phyloP scores from a whole-genome alignment of 2,113 vertebrate species.

The Dolichotis patagonum region DNA sequence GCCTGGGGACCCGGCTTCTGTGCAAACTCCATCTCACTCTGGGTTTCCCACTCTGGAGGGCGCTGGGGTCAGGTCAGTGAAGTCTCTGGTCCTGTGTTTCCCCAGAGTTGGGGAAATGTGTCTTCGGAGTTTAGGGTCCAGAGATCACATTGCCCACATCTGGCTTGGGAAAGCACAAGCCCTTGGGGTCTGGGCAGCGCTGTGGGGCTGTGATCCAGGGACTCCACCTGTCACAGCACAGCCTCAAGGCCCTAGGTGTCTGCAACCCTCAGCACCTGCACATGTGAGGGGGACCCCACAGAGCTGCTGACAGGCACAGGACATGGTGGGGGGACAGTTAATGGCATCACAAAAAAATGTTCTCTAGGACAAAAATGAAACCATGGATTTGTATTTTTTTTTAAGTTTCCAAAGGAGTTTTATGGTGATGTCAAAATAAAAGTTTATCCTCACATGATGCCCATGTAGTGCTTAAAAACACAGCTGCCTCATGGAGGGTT shows the following conservation, averaged over 20 bases:
- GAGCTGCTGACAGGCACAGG: conserved; percentile 64
- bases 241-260: neutral
- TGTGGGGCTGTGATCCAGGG: neutral
- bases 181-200: conserved; percentile 12
- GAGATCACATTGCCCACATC: neutral
- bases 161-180: neutral
- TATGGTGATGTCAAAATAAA: conserved; percentile 88
- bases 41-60: neutral
- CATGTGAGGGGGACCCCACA: neutral
- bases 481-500: neutral
- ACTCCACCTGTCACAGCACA: neutral
- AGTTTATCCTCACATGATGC: conserved; percentile 88
- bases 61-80: no score
- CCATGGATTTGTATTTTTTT: conserved; percentile 88
- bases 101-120: neutral
- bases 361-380: conserved; percentile 88
- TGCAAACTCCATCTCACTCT: neutral
- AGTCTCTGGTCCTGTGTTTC: neutral
- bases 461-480: neutral
- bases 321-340: conserved; percentile 51
- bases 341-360: conserved; percentile 80
- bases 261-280: conserved; percentile 52
- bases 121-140: neutral
- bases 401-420: conserved; percentile 88
- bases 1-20: neutral